phyloP scores from a whole-genome alignment of 2,113 vertebrate species.

The Melanotaenia duboulayi region DNA sequence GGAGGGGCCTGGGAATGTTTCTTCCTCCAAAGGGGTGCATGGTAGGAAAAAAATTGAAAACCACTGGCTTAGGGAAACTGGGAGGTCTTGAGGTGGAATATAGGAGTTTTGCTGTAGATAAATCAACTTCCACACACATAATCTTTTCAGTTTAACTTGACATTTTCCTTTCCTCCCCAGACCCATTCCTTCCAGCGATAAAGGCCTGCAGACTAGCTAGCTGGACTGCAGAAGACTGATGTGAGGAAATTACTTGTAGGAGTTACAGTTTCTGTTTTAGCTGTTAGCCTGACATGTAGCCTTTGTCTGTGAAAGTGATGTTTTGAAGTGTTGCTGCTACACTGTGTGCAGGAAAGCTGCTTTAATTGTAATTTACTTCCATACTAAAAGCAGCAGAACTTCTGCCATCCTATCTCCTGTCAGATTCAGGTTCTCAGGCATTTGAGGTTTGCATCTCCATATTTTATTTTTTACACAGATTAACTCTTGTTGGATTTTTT shows the following conservation, averaged over 20 bases:
- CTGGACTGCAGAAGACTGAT: constrained; percentile 51
- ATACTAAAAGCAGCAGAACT: too few relatives aligned
- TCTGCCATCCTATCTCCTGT: too few relatives aligned
- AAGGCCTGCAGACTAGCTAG: constrained; percentile 16
- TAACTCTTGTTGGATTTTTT: too few relatives aligned
- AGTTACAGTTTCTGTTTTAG: constrained; percentile 4
- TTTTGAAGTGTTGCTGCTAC: neutral
- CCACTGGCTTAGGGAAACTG: constrained; percentile 26
- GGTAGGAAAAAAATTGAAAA: too few relatives aligned
- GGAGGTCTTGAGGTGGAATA: constrained; percentile 60
- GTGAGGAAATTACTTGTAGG: constrained; percentile 35
- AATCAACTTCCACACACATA: constrained; percentile 13
- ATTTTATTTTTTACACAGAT: too few relatives aligned
- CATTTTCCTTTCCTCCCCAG: constrained; percentile 53
- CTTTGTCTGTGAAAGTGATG: neutral
- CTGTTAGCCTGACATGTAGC: neutral
- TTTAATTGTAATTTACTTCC: too few relatives aligned
- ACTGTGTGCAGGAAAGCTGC: neutral
- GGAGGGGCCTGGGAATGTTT: too few relatives aligned
- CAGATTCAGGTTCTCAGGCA: too few relatives aligned
- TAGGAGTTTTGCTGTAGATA: constrained; percentile 34
- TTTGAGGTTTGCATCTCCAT: too few relatives aligned
- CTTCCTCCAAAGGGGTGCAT: too few relatives aligned
- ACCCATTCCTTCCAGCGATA: constrained; percentile 43
- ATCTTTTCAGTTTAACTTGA: constrained; percentile 57